phyloP scores from a whole-genome alignment of 2,797 vertebrate species.

The Lacerta bilineata region DNA sequence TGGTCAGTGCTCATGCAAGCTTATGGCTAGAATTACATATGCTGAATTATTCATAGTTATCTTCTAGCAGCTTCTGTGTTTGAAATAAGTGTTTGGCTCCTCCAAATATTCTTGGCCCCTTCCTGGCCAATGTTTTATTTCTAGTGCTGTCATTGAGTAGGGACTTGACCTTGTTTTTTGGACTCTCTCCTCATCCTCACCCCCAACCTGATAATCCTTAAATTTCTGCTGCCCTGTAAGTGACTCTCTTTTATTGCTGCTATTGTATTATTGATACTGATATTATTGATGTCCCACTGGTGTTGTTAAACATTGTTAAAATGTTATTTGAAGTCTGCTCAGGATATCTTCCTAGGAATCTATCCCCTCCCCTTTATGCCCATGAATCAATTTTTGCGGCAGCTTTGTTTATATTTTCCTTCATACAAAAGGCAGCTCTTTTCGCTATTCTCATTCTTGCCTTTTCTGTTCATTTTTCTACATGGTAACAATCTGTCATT shows the following conservation, averaged over 20 bases:
- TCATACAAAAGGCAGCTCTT: background rate
- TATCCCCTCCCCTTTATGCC: background rate
- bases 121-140: background rate
- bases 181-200: background rate
- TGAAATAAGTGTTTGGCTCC: background rate
- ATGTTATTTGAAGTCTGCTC: background rate
- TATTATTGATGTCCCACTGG: background rate
- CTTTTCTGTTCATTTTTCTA: slow-evolving; percentile 10
- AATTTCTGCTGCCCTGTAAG: background rate
- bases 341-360: background rate
- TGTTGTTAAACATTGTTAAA: background rate
- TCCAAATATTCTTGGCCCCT: background rate
- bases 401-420: background rate
- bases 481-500: background rate
- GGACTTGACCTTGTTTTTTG: background rate
- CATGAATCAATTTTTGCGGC: background rate
- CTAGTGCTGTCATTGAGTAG: background rate
- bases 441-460: background rate
- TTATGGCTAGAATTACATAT: background rate
- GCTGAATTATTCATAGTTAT: background rate
- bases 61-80: background rate
- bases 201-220: background rate
- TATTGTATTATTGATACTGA: background rate
- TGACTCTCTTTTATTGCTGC: background rate
- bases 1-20: background rate